Base-by-base conservation (phyloP, 2,797 vertebrate species). In the Labeo calbasu region DNA sequence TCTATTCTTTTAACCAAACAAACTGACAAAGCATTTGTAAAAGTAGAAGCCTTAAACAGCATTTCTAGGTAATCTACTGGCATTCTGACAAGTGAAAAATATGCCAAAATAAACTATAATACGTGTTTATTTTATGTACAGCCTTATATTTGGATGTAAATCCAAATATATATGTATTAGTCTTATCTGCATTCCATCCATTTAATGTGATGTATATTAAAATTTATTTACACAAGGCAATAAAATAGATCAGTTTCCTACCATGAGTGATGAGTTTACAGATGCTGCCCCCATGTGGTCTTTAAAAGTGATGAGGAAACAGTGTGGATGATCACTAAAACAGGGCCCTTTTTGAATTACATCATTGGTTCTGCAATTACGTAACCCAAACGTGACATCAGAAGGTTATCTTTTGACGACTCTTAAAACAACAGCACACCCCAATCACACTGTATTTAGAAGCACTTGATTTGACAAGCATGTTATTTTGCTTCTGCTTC, bases 281-380 rank as follows among this genome's bases (percentile, higher is more conserved):
- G 66, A 79, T 78, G 66, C 76, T 84, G 82, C 66, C 82, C 23
- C 43, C 75, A 36, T 79, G 82, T 78, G 76, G 76, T 57, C 65
- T 50, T 71, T 23, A 71, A 68, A 65, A 78, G 28, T 66, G 32
- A 43, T 21, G 23, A 2, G 2, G 9, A 77, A 77, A 70, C 70
- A 23, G 14, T n/a, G 9, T 0, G 0, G 19, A 55, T 21, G 53
- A 55, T 32, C 48, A 59, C 32, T 23, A n/a, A 73, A 51, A 68
- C 48, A 77, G 61, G 32, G 6, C 4, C 4, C 14, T 66, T 25
- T 25, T 61, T 46, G 43, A 19, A 46, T 11, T 6, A 78, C 28
- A 66, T 79, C 21, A 32, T 53, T 53, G 63, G 28, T 51, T 28
- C 61, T 65, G 17, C 17, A 19, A n/a, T 66, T 28, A 25, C 9